A percentile compares a stretch with the other conserved stretches of the same genome.
phyloP scores from a whole-genome alignment of 92 coral and sea anemone species.

The Palythoa grandis region DNA sequence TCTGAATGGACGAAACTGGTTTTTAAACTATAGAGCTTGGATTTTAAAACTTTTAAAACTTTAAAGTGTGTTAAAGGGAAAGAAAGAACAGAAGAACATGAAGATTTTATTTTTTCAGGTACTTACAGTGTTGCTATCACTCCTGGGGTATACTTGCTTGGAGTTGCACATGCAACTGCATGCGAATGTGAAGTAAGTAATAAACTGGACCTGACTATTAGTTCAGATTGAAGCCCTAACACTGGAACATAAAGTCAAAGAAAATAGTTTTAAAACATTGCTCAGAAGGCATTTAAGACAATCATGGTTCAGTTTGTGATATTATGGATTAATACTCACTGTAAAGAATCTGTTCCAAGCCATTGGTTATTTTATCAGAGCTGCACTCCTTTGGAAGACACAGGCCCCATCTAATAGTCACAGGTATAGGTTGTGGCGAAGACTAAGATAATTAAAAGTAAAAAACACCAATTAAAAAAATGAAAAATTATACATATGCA shows the following conservation, averaged over 20 bases:
- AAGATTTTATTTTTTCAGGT: no score
- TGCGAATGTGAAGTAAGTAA: neutral
- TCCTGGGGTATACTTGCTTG: conserved; percentile 78
- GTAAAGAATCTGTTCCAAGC: conserved; percentile 47
- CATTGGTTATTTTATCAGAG: conserved; percentile 51
- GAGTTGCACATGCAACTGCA: conserved; percentile 67
- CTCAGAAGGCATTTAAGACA: neutral
- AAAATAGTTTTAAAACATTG: neutral
- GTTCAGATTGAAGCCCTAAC: neutral
- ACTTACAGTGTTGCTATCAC: conserved; percentile 83
- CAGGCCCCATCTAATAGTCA: conserved; percentile 61
- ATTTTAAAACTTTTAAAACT: no score
- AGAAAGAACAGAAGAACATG: no score
- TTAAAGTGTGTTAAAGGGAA: no score
- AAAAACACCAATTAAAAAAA: neutral
- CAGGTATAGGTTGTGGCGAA: neutral
- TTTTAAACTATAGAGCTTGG: no score
- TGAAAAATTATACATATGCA: no score
- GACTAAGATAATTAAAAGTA: neutral
- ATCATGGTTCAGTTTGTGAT: neutral
- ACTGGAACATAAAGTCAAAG: neutral
- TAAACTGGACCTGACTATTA: neutral
- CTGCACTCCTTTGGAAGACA: conserved; percentile 75
- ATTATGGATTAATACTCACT: conserved; percentile 34
- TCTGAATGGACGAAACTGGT: no score